A percentile compares a stretch with the other conserved stretches of the same genome.
Conservation (phyloP, 2,113 vertebrate species). For the Morone saxatilis region DNA sequence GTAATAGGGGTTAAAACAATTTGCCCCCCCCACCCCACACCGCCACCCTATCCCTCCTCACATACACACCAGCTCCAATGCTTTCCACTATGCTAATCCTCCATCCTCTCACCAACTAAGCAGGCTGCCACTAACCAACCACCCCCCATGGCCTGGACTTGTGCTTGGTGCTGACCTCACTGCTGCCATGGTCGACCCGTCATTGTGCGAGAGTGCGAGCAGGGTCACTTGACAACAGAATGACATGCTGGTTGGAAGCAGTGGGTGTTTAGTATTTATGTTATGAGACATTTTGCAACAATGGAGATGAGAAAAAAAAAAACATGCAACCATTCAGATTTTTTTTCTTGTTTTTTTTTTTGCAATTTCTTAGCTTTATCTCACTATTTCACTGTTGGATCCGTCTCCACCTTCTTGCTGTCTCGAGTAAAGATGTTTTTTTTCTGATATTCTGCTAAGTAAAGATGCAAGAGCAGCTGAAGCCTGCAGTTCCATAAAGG, state of each 20-base stretch:
- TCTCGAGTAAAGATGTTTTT: conserved; percentile 25
- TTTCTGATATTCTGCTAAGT: neutral
- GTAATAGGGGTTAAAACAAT: conserved; percentile 88
- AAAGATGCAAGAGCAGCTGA: conserved; percentile 32
- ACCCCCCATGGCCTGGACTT: conserved; percentile 55
- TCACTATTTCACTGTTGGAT: neutral
- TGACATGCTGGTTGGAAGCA: conserved; percentile 63
- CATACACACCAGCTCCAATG: conserved; percentile 27
- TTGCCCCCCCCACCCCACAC: conserved; percentile 60
- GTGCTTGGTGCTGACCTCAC: conserved; percentile 70
- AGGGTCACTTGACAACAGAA: conserved; percentile 63
- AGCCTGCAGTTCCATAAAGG: conserved; percentile 32
- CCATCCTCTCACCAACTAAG: conserved; percentile 60
- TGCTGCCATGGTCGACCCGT: conserved; percentile 56
- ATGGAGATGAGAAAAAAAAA: neutral
- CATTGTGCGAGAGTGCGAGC: conserved; percentile 59
- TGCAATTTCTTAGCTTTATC: neutral
- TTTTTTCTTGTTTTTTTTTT: neutral
- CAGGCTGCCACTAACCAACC: conserved; percentile 49
- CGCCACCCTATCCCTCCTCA: conserved; percentile 36
- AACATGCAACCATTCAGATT: neutral
- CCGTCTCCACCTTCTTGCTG: conserved; percentile 7
- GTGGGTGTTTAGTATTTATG: conserved; percentile 54
- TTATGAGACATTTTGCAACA: conserved; percentile 33
- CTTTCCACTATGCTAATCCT: conserved; percentile 71